Conservation (phyloP, 2,113 vertebrate species). For the Conger conger region DNA sequence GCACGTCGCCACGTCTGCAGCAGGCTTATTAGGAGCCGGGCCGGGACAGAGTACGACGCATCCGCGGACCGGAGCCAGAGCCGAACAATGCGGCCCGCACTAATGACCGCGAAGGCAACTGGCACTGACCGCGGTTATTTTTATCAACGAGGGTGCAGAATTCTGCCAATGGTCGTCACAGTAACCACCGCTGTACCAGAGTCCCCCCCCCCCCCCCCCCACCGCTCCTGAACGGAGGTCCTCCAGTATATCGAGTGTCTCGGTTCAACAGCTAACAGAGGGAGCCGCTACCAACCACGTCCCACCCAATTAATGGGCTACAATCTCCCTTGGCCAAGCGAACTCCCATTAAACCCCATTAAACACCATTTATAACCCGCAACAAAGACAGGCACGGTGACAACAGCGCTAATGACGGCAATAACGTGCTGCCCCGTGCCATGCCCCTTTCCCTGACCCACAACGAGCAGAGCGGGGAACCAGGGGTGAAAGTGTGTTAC, state of each 20-base stretch:
- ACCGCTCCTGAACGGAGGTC: not conserved
- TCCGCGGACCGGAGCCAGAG: not conserved
- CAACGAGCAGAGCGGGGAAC: not conserved
- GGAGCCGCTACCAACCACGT: not conserved
- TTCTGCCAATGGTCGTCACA: not conserved
- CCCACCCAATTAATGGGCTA: not conserved
- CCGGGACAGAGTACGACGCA: too few species aligned
- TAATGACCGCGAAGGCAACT: not conserved
- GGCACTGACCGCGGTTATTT: not conserved
- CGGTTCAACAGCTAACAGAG: not conserved
- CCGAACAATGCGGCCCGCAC: not conserved
- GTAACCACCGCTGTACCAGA: not conserved
- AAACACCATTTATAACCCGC: constrained; percentile 16
- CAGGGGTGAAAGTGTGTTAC: too few species aligned
- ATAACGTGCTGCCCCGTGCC: constrained; percentile 26
- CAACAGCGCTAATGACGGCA: constrained; percentile 25
- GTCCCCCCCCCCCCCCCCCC: not conserved
- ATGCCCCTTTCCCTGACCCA: constrained; percentile 12
- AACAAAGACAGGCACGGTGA: not conserved
- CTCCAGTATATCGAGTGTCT: not conserved
- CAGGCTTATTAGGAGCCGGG: not conserved
- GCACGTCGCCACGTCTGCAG: not conserved
- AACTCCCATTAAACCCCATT: not conserved
- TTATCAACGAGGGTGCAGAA: not conserved
- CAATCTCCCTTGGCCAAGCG: not conserved